These are phyloP conservation scores for Hyperoplus lanceolatus DNA, from an alignment of 2,797 vertebrate genomes.

Conservation along the genomic window DNA sequence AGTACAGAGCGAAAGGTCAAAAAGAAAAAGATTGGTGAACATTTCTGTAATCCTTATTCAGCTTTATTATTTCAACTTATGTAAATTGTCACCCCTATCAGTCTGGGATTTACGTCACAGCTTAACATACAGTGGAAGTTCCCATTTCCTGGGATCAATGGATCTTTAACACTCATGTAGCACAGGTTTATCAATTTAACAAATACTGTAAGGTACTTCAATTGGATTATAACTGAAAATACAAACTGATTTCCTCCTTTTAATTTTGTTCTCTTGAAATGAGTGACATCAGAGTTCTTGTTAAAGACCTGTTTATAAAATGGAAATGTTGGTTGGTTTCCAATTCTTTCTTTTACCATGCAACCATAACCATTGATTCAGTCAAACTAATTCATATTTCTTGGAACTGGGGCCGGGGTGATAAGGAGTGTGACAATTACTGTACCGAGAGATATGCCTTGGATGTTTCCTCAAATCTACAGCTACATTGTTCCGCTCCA, in stretches of 20 bases:
- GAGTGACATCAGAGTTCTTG: background rate
- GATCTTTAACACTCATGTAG: background rate
- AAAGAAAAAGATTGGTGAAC: background rate
- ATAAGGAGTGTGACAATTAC: background rate
- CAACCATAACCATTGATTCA: background rate
- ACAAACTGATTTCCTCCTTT: background rate
- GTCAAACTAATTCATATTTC: background rate
- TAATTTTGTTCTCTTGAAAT: background rate
- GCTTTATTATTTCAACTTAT: background rate
- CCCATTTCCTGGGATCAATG: background rate
- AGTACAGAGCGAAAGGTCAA: background rate
- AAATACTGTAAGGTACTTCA: background rate
- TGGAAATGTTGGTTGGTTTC: too few species aligned
- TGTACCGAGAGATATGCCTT: background rate
- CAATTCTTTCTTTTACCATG: background rate
- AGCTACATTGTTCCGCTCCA: background rate
- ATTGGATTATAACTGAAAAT: background rate
- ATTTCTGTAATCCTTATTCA: background rate
- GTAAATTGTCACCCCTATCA: background rate
- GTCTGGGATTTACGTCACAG: background rate
- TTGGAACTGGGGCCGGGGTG: slow-evolving; percentile 10
- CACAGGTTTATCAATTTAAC: too few species aligned
- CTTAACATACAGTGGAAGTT: background rate
- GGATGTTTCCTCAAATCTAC: background rate
- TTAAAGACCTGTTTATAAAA: background rate